These are phyloP conservation scores for Mesaphorura yosii DNA, from an alignment of 1,140 invertebrate genomes.

Conservation along the genomic window DNA sequence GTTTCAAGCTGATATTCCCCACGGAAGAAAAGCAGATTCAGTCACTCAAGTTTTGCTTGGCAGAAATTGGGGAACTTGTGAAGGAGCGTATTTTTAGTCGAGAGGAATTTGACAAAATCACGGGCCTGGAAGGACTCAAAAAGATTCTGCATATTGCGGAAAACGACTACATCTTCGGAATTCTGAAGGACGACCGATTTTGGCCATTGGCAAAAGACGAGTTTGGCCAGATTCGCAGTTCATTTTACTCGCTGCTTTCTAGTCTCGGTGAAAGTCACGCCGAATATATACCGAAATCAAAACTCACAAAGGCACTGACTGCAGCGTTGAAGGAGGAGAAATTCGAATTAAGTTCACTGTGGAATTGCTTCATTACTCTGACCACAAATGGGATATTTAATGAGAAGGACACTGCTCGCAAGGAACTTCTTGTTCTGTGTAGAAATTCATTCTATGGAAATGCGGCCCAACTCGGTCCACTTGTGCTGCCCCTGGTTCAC, in stretches of 20 bases:
- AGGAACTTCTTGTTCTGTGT: constrained; percentile 5
- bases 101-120: neutral
- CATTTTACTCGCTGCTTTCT: constrained; percentile 9
- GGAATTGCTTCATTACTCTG: constrained; percentile 16
- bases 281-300: neutral
- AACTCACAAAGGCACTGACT: neutral
- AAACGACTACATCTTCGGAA: neutral
- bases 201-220: neutral
- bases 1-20: constrained; percentile 44
- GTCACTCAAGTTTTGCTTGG: constrained; percentile 15
- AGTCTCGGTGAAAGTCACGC: neutral
- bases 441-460: constrained; percentile 17
- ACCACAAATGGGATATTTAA: constrained; percentile 8
- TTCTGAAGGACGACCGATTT: neutral
- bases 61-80: constrained; percentile 17
- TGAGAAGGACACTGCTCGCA: constrained; percentile 6
- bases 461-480: constrained; percentile 9
- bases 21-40: constrained; percentile 24
- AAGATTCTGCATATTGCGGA: neutral
- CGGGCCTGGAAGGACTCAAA: neutral
- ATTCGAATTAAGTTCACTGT: constrained; percentile 7
- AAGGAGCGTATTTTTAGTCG: neutral
- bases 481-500: constrained; percentile 8
- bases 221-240: constrained; percentile 2
- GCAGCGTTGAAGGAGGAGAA: neutral